Evolutionary conservation across 2,113 vertebrate species (phyloP), one percentile per base, ranked within the genome.

Genomic region (Mesocricetus auratus): DNA sequence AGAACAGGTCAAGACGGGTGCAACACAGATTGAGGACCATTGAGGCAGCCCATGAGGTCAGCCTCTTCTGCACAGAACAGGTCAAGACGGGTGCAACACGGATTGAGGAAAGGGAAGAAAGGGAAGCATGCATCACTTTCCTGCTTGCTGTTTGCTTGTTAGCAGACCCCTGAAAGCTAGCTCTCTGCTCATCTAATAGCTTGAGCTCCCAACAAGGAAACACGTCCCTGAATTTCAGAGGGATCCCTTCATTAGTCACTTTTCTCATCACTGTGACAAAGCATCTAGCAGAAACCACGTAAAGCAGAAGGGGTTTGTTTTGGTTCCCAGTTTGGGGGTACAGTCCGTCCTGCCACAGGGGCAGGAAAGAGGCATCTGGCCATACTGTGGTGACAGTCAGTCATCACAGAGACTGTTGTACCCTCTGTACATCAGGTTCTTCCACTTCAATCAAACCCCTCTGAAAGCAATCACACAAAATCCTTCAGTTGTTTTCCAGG

Each of bases 161-260:
- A 17, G 50, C 4, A 53, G 21, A 60, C 45, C 64, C 22, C 15
- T 81, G 64, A 94, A 95, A 93, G 91, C 71, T 69, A 93, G 90
- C 83, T 58, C 58, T 42, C 88, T 50, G 31, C 75, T 96, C 15
- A 79, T 13, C 19, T 19, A 75, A 39, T 17, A n/a, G 42, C 21
- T 64, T 88, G 31, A 53, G n/a, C 31, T 82, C 29, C 36, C 47
- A 92, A 83, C 81, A 88, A 53, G 10, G 36, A 92, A 95, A 90
- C 10, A 75, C 71, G 90, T 68, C 77, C 5, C 62, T 71, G 19
- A 89, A 69, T 92, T 96, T 36, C 66, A 74, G 22, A 56, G 68
- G 24, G 71, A 92, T 66, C 15, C 2, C 11, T 89, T 56, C 21
- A n/a, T 87, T 68, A 47, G 10, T 50, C 68, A 68, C 21, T 50